Evolutionary conservation across 2,888 invertebrate species (phyloP).

Genomic region (Drosophila ezoana): DNA sequence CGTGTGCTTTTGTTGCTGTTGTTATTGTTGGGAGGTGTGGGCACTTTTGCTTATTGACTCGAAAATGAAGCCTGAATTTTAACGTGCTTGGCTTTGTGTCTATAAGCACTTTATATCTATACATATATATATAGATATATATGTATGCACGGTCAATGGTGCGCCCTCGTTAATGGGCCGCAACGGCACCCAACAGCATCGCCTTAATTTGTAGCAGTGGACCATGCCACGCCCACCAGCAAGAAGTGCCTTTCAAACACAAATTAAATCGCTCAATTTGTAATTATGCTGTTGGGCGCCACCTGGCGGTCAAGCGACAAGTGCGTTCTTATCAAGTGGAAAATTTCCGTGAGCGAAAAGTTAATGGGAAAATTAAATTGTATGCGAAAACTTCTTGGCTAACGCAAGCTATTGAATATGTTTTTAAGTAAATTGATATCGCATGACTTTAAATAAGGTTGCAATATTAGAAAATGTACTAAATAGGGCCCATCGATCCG

Average conservation of each 20-base stretch:
- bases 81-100: constrained; percentile 42
- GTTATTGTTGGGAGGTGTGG: constrained; percentile 38
- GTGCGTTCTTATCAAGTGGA: neutral
- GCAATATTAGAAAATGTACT: no score
- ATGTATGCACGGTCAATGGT: neutral
- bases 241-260: constrained; percentile 12
- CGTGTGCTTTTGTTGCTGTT: constrained; percentile 31
- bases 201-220: constrained; percentile 5
- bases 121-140: neutral
- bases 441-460: no score
- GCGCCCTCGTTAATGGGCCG: constrained; percentile 12
- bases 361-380: neutral
- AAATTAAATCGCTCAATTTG: constrained; percentile 38
- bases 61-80: constrained; percentile 64
- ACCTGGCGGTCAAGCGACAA: constrained; percentile 24
- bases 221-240: constrained; percentile 7
- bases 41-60: constrained; percentile 65
- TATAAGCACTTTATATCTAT: constrained; percentile 30
- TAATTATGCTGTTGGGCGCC: constrained; percentile 32
- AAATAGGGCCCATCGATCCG: no score
- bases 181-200: constrained; percentile 24
- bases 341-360: neutral
- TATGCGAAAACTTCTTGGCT: neutral
- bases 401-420: no score
- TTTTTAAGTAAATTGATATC: no score